phyloP scores from a whole-genome alignment of 2,888 invertebrate species.

The Cryptus armator region DNA sequence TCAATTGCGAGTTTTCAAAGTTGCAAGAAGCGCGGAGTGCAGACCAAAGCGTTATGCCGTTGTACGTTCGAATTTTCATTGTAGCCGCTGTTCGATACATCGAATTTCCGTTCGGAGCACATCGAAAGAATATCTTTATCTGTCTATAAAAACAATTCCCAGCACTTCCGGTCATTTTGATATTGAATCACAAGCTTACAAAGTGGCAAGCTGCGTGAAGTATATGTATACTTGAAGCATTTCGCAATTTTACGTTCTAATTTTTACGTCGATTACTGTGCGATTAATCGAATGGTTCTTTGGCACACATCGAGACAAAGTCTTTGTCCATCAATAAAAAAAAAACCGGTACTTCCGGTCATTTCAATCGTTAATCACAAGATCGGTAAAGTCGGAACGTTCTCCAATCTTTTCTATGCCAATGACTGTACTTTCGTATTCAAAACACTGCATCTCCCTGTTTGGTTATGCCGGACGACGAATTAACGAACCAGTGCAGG shows the following conservation, averaged over 20 bases:
- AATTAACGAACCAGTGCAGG: slow-evolving; percentile 74
- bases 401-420: neutral
- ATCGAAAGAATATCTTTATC: no score
- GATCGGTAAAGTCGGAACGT: neutral
- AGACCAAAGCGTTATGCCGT: no score
- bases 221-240: neutral
- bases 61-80: no score
- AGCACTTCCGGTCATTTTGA: neutral
- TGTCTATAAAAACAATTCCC: neutral
- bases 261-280: neutral
- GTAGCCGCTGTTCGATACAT: no score
- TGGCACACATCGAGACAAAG: neutral
- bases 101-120: no score
- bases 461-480: slow-evolving; percentile 66
- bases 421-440: slow-evolving; percentile 12
- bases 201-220: no score
- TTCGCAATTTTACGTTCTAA: neutral
- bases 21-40: no score
- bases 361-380: neutral
- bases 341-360: neutral
- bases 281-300: neutral
- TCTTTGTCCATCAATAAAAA: neutral
- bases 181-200: neutral
- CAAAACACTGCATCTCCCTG: slow-evolving; percentile 42
- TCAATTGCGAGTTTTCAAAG: neutral